A percentile compares a stretch with the other conserved stretches of the same genome.
phyloP scores from a whole-genome alignment of 2,888 invertebrate genomes.

The Fragum sueziense region DNA sequence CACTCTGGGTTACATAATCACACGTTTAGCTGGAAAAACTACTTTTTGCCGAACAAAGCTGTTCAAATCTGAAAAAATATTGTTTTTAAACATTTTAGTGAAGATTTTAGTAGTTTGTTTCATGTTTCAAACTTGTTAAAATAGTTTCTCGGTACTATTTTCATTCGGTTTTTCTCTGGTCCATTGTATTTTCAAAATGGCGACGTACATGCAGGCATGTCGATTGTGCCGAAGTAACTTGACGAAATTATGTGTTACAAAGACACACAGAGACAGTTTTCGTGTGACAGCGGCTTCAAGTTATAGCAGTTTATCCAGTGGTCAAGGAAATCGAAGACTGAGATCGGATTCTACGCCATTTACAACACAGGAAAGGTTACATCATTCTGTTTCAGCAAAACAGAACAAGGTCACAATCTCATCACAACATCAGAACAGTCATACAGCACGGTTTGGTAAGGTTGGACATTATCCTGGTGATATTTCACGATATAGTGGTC shows the following conservation, averaged over 20 bases:
- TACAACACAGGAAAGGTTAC: not conserved
- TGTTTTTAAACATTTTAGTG: no score
- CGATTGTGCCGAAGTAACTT: constrained; percentile 10
- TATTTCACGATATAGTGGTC: not conserved
- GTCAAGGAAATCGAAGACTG: not conserved
- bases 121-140: no score
- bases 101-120: no score
- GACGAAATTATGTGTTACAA: not conserved
- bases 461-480: not conserved
- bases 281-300: not conserved
- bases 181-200: constrained; percentile 36
- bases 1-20: not conserved
- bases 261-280: not conserved
- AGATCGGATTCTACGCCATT: not conserved
- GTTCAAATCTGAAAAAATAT: no score
- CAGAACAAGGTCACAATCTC: constrained; percentile 7
- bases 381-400: constrained; percentile 2
- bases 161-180: not conserved
- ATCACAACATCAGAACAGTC: not conserved
- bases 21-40: no score
- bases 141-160: not conserved
- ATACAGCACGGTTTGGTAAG: not conserved
- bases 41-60: no score
- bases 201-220: constrained; percentile 52
- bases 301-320: not conserved